Conservation (phyloP, 2,797 vertebrate genomes). For the Lacerta agilis region DNA sequence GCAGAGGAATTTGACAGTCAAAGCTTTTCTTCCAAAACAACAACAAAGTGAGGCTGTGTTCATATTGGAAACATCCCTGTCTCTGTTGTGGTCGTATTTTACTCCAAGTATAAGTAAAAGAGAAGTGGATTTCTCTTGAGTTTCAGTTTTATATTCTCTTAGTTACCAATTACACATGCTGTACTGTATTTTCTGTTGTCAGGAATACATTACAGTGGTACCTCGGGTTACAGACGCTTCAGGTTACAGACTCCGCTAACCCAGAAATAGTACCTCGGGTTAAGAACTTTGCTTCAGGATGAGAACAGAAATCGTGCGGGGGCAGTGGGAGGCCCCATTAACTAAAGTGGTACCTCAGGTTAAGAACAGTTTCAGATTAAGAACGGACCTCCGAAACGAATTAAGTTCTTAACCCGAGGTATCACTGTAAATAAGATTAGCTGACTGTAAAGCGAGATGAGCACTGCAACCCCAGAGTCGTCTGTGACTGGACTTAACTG, state of each 20-base stretch:
- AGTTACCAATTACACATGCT: conserved; percentile 34
- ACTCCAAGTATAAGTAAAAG: conserved; percentile 40
- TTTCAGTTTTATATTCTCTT: conserved; percentile 46
- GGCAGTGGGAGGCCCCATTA: no score
- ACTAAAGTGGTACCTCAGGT: no score
- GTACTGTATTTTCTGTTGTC: conserved; percentile 31
- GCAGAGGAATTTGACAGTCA: conserved; percentile 69
- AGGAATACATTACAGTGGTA: conserved; percentile 38
- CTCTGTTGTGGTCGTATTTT: conserved; percentile 51
- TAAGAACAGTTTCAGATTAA: no score
- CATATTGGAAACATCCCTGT: conserved; percentile 39
- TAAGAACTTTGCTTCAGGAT: no score
- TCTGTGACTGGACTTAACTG: no score
- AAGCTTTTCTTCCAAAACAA: conserved; percentile 43
- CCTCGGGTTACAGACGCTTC: no score
- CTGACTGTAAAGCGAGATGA: background rate
- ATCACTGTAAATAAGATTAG: background rate
- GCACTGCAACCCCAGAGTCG: no score
- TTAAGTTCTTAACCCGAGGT: no score
- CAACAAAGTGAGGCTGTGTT: conserved; percentile 37
- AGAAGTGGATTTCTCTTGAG: conserved; percentile 41
- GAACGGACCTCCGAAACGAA: no score
- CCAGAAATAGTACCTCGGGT: no score
- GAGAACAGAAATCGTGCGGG: no score
- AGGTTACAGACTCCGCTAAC: no score